Base-by-base conservation (phyloP, 2,888 invertebrate species). In the Spilarctia lutea region DNA sequence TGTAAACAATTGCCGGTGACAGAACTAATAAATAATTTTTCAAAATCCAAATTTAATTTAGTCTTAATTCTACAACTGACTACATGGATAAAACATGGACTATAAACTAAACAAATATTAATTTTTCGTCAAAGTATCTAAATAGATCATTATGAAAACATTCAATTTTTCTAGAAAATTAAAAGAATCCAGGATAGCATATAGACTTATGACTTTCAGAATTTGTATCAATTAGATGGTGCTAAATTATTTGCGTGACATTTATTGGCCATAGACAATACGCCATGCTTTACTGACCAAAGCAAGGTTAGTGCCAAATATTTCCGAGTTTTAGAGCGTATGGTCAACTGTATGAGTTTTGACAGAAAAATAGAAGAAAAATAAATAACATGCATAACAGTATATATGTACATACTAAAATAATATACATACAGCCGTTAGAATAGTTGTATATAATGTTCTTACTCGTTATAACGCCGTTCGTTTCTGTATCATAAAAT, bases 401-500 rank as follows among this genome's bases (percentile, higher is more conserved):
- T 79, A 81, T 65, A 82, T 85, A 81, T 65, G 81, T 85, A 88
- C 82, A 87, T 87, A 88, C 85, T 87, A 85, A 88, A 88, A 87
- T 88, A 88, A 86, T 87, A 91, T 95, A 95, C 94, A 95, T 96
- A 96, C 95, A 95, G 89, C 94, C 93, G 91, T 95, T 95, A 92
- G 88, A 90, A 93, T 90, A 94, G 91, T 93, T 93, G 94, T 94
- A 94, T 91, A 93, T 90, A 91, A 92, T 91, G 88, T 91, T 93
- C 93, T 94, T 95, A 95, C 94, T 93, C 90, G 92, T 88, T 84
- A 93, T 89, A 85, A 93, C 95, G 87, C 96, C 96, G 88, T 95
- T 95, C 83, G 92, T 83, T 89, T 94, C 95, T 96, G 95, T 92
- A 87, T 88, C 87, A 90, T 91, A 91, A 90, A 91, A 92, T 89